A percentile compares a stretch with the other conserved stretches of the same genome.
Conservation (phyloP, 2,888 invertebrate genomes). For the Coelopa pilipes region DNA sequence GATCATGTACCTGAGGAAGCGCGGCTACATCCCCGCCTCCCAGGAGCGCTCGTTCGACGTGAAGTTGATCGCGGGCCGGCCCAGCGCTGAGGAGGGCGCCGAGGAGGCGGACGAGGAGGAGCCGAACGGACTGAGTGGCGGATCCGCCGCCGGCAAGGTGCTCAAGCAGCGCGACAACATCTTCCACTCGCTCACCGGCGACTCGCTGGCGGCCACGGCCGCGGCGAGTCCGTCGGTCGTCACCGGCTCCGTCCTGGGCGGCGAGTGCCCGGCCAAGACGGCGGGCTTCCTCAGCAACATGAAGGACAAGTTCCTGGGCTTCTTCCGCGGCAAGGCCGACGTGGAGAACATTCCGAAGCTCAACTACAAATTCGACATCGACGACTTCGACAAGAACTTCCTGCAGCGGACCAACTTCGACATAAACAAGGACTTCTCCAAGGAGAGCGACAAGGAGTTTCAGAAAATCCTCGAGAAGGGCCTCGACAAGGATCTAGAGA, state of each 20-base stretch:
- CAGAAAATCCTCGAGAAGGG: too few relatives aligned
- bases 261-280: neutral
- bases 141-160: neutral
- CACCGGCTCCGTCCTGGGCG: neutral
- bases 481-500: too few relatives aligned
- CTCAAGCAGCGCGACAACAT: slow-evolving; percentile 1
- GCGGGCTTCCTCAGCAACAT: neutral
- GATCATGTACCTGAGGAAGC: slow-evolving; percentile 40
- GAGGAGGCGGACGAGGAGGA: too few relatives aligned
- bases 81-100: too few relatives aligned
- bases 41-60: too few relatives aligned
- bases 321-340: neutral
- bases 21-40: slow-evolving; percentile 41
- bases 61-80: too few relatives aligned
- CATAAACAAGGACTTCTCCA: too few relatives aligned
- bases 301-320: slow-evolving; percentile 12
- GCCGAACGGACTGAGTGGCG: too few relatives aligned
- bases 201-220: neutral
- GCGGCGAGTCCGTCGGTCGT: neutral
- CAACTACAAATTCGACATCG: too few relatives aligned
- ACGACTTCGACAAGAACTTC: too few relatives aligned
- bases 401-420: too few relatives aligned
- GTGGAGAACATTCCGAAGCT: neutral
- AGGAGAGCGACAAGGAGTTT: too few relatives aligned
- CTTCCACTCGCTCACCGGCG: neutral